Evolutionary conservation across 2,113 vertebrate genomes (phyloP), one percentile per base, ranked within the genome.

Genomic region (Pampusana beccarii): DNA sequence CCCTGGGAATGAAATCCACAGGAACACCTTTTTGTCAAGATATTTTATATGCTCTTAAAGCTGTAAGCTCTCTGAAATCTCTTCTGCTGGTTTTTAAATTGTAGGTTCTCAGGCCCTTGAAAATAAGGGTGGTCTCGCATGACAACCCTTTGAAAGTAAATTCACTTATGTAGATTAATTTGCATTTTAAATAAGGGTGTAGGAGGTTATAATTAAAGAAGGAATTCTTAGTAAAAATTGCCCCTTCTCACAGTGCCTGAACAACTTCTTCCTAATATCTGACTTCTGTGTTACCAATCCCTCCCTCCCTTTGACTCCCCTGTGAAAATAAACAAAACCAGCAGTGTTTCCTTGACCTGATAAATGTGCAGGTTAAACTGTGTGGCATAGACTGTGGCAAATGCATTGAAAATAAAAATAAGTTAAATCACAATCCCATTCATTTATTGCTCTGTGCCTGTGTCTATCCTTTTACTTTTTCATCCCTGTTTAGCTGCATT

Each of bases 141-240:
- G 86, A 64, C 77, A 85, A 11, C 8, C 25, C 7, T 78, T 91
- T 92, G 50, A 78, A 84, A 87, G 26, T 44, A 67, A 87, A 79
- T 82, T 79, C 23, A 34, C 34, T 56, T 81, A 75, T 69, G 66
- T 24, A 65, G 13, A 44, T 65, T 69, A 1, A 87, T 95, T 91
- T 91, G n/a, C 78, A 95, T 95, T 92, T 95, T 87, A 91, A 92
- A 92, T 26, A 51, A 78, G 53, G 4, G 8, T 85, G 80, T 89
- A 75, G 65, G 80, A 84, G 48, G 48, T n/a, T 72, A 28, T 38
- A 95, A 89, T 85, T 92, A 92, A 94, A 84, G 61, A 72, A 79
- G 7, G 36, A 74, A 57, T 46, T 87, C 14, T 80, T 77, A 50
- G 31, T 73, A 73, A 85, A 78, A 65, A 66, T 70, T 88, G 7